Base-by-base conservation (phyloP, 2,113 vertebrate genomes). In the mouse (Mus musculus) region DNA sequence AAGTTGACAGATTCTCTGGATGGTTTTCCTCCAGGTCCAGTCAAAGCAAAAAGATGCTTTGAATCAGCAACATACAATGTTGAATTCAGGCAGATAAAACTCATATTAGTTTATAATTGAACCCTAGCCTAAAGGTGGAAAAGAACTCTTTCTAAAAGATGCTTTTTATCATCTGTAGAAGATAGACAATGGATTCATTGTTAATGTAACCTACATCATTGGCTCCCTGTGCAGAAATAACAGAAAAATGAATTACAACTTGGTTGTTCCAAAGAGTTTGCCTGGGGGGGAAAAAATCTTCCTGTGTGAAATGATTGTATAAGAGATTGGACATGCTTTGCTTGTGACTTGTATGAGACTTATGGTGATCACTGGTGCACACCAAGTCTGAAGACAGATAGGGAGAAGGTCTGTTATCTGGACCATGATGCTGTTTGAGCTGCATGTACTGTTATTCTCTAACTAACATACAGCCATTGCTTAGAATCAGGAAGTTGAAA, bases 401-500 rank as follows among this genome's bases (percentile, higher is more conserved):
- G 33, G 49, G 84, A 54, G 88, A 30, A 13, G 20, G 52, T 88
- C 73, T 17, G 33, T 95, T 77, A 87, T 89, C 88, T 88, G 67
- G 89, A 78, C 11, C 36, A n/a, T 17, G 20, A 69, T 77, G 30
- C 63, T 96, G 94, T n/a, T 88, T 3, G 89, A 92, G 28, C 3
- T 39, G 49, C 19, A 61, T 22, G 90, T 77, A 86, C 33, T 46
- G 82, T 87, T 95, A 75, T 84, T 97, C 63, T 96, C 13, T 8
- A 86, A 65, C 52, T 81, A 94, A 96, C 97, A 88, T 95, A 92
- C 56, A 61, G 85, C 26, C 90, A 42, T 93, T 95, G 33, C 49
- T 96, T 90, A 85, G 56, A 91, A 93, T 84, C 56, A 95, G 78
- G 93, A 97, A 95, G 82, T 90, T 10, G 77, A 91, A 90, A 85